A percentile compares a stretch with the other conserved stretches of the same genome.
phyloP scores from a whole-genome alignment of 2,113 vertebrate genomes.

The Procavia capensis region DNA sequence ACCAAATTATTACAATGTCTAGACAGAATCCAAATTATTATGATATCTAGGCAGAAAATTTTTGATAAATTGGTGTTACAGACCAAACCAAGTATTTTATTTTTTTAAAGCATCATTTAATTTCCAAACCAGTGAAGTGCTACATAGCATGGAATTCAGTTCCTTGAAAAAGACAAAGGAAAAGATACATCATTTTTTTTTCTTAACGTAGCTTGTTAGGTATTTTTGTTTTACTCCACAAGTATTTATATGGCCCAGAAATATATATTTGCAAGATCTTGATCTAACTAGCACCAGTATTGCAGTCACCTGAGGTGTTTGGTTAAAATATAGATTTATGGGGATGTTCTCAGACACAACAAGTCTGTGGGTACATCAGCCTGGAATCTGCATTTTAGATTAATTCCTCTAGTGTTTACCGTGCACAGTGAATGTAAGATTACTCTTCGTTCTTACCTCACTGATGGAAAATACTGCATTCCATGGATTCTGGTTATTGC shows the following conservation, averaged over 20 bases:
- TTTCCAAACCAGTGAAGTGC: conserved; percentile 46
- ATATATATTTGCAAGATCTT: conserved; percentile 2
- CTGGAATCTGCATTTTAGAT: background rate
- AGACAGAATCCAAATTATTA: conserved; percentile 37
- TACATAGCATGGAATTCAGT: background rate
- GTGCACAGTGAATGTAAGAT: background rate
- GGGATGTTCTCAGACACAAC: background rate
- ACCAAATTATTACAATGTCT: conserved; percentile 44
- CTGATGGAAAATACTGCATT: background rate
- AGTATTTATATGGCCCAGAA: background rate
- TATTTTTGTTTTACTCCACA: conserved; percentile 18
- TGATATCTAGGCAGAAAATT: background rate
- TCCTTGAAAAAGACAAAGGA: background rate
- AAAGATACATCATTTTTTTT: background rate
- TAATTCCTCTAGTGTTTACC: background rate
- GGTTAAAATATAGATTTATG: background rate
- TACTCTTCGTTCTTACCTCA: background rate
- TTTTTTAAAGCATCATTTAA: conserved; percentile 9
- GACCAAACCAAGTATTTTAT: background rate
- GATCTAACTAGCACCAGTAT: background rate
- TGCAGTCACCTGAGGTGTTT: background rate
- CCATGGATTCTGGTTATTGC: background rate
- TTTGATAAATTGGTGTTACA: conserved; percentile 30
- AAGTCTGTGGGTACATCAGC: background rate
- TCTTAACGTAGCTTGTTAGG: background rate